Conservation (phyloP, 2,797 vertebrate genomes). For the Sphenodon punctatus region DNA sequence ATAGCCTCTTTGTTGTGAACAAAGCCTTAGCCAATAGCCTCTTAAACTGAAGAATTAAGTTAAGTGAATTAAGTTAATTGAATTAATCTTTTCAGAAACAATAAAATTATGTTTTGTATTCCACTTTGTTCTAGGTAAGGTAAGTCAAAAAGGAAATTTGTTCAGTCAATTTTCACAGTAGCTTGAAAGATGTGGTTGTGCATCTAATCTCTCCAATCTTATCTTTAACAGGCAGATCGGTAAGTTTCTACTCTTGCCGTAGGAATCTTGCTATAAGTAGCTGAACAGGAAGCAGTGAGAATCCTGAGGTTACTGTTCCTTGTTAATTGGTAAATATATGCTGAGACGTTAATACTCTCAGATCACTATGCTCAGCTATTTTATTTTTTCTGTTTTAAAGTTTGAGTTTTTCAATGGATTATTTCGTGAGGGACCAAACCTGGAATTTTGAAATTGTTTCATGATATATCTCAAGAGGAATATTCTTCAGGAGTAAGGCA, state of each 20-base stretch:
- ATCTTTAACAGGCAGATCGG: neutral
- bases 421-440: neutral
- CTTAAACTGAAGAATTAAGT: no score
- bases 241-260: neutral
- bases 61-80: no score
- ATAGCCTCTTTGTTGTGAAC: no score
- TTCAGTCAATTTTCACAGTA: neutral
- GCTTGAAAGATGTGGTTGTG: neutral
- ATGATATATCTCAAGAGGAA: slow-evolving; percentile 7
- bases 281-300: neutral
- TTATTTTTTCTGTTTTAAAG: neutral
- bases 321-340: neutral
- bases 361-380: neutral
- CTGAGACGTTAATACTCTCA: neutral
- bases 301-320: neutral
- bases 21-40: no score
- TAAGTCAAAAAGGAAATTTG: neutral
- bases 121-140: neutral
- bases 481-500: neutral
- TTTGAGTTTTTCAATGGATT: neutral
- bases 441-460: neutral
- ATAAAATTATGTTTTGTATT: neutral
- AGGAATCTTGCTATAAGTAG: neutral
- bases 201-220: neutral
- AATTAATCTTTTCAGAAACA: neutral